phyloP scores from a whole-genome alignment of 2,113 vertebrate genomes.

The Clupea harengus region DNA sequence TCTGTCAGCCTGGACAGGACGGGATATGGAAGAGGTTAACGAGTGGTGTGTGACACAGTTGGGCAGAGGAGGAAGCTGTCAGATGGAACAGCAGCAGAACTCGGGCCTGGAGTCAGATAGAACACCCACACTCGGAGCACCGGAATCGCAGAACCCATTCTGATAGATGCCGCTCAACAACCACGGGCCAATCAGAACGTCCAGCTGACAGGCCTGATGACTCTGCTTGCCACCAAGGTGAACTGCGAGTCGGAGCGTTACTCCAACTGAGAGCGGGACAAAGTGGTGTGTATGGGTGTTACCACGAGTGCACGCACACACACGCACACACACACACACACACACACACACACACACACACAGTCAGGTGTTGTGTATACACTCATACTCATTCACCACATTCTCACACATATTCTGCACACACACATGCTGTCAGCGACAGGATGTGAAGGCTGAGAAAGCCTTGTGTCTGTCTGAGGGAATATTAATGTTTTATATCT shows the following conservation, averaged over 20 bases:
- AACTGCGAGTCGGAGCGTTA: neutral
- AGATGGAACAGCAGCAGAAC: constrained; percentile 1
- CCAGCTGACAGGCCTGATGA: neutral
- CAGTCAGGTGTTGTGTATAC: neutral
- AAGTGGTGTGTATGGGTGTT: neutral
- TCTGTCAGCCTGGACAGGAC: neutral
- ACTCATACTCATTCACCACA: neutral
- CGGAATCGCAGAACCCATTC: neutral
- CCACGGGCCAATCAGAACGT: neutral
- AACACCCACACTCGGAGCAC: neutral
- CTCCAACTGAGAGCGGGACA: neutral
- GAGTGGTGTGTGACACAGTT: neutral
- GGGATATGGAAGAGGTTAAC: neutral
- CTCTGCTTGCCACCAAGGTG: neutral
- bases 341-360: neutral
- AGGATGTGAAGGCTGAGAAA: too few relatives aligned
- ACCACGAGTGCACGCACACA: neutral
- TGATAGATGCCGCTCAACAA: neutral
- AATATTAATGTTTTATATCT: too few relatives aligned
- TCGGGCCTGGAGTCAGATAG: neutral
- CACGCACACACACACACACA: neutral
- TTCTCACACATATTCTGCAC: neutral
- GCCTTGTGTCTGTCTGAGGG: too few relatives aligned
- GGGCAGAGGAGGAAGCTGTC: neutral
- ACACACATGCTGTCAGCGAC: too few relatives aligned